Evolutionary conservation across 2,113 vertebrate genomes (phyloP), one percentile per base, ranked within the genome.

Genomic region (Chrysemys picta): DNA sequence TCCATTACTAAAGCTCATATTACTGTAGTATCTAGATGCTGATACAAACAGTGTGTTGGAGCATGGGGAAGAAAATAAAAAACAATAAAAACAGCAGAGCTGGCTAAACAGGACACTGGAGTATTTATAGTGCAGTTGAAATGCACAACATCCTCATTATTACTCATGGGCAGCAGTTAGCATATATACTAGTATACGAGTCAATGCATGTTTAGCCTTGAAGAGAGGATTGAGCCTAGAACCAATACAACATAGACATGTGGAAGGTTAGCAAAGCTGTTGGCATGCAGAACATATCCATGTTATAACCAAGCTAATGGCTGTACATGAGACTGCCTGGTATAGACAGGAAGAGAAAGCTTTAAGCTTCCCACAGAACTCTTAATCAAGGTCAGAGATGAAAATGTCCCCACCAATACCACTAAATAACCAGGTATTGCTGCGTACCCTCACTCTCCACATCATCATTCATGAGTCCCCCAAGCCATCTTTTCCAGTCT

Each of bases 401-500:
- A 89, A 54, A 69, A 59, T 16, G 2, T 27, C 50, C 50, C 50
- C 11, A 53, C 35, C 54, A 53, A 2, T 24, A 83, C 8, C 80
- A 52, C 1, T 6, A 9, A 49, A 72, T 49, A 83, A 5, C 76
- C 79, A 31, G 1, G 21, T 22, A 38, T 75, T 78, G 56, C 5
- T 10, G 80, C 98, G 97, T 75, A 99, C 99, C 99, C 97, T 99
- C 99, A 0, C 98, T 99, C 6, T 99, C 99, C 88, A 99, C 97
- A 1, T 99, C 98, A 0, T 99, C 98, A 0, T 98, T 98, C 98
- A 99, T 98, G 62, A 99, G 99, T 4, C 99, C 98, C 49, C 99
- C 98, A 3, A 99, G 98, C 99, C 99, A 99, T 47, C 97, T 95
- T 3, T 99, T 99, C 99, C 99, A 99, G 9, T 99, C 98, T 12